A percentile compares a stretch with the other conserved stretches of the same genome.
phyloP scores from a whole-genome alignment of 1,140 invertebrate genomes.

The Parasteatoda tepidariorum region DNA sequence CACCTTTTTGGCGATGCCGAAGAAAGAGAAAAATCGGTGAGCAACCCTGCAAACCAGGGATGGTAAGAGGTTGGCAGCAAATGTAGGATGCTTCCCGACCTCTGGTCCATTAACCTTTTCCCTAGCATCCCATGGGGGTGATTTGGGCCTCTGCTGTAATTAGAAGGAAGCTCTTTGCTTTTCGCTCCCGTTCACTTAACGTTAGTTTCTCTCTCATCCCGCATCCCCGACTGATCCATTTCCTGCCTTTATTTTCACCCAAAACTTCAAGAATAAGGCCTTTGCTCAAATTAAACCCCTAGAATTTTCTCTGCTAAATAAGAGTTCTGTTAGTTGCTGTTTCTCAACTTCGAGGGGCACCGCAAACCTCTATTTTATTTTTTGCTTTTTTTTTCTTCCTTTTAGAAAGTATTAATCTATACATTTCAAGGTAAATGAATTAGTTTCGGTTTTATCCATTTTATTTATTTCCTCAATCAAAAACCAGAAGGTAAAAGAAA shows the following conservation, averaged over 20 bases:
- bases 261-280: slow-evolving; percentile 55
- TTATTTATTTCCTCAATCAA: too few relatives aligned
- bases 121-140: slow-evolving; percentile 41
- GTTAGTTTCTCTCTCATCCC: slow-evolving; percentile 5
- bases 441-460: too few relatives aligned
- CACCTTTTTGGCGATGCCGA: background rate
- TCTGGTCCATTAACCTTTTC: slow-evolving; percentile 59
- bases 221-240: background rate
- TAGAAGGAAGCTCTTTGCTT: slow-evolving; percentile 46
- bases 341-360: too few relatives aligned
- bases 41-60: slow-evolving; percentile 37
- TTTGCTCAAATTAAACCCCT: slow-evolving; percentile 43
- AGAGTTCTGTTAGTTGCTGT: too few relatives aligned
- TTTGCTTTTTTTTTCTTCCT: too few relatives aligned
- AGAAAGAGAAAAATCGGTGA: background rate
- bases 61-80: slow-evolving; percentile 55
- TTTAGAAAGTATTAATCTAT: too few relatives aligned
- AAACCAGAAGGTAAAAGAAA: too few relatives aligned
- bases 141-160: slow-evolving; percentile 54
- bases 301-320: slow-evolving; percentile 37
- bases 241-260: background rate
- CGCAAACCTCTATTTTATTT: too few relatives aligned
- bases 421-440: too few relatives aligned
- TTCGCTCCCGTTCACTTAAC: slow-evolving; percentile 45
- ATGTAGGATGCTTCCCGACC: slow-evolving; percentile 55